Evolutionary conservation across 2,888 invertebrate species (phyloP), one percentile per base, ranked within the genome.

Genomic region (Automeris io): DNA sequence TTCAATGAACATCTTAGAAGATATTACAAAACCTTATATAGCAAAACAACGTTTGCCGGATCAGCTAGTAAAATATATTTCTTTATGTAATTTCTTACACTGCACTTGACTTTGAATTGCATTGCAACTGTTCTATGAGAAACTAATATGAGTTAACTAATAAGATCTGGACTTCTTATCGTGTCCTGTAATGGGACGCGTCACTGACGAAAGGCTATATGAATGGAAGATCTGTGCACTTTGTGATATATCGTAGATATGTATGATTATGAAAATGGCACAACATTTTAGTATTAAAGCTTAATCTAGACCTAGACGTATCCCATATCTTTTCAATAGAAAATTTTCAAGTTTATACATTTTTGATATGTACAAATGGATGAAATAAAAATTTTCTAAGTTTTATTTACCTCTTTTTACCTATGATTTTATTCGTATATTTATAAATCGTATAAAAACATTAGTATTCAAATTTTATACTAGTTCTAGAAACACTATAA

Each of bases 251-350:
- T 43, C 44, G 54, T 39, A 58, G 63, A 68, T 69, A 69, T 74
- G 70, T 65, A 48, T 56, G 45, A 63, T 65, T 66, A 60, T 65
- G 53, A 56, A 47, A 63, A 71, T 71, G 71, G 71, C 71, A 71
- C 71, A 54, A 54, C 51, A 43, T 52, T 35, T 11, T 46, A 42
- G 61, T 65, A 66, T 64, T 66, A 66, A 65, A 63, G 61, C 66
- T 64, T 56, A 54, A 5, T 23, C 19, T 44, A 41, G 39, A 24
- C 43, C 46, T 19, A 47, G 35, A 13, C 5, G 11, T 19, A 19
- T 19, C 19, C 19, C 3, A 19, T 19, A 19, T 19, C 5, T 32
- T 2, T n/a, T 18, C 2, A 3, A n/a, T 5, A 18, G 16, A 31
- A 7, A 13, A 13, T 13, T 11, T 12, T 4, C 13, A 3, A 26